These are phyloP conservation scores for Campaea margaritaria DNA, from an alignment of 2,888 invertebrate genomes.

Conservation along the genomic window DNA sequence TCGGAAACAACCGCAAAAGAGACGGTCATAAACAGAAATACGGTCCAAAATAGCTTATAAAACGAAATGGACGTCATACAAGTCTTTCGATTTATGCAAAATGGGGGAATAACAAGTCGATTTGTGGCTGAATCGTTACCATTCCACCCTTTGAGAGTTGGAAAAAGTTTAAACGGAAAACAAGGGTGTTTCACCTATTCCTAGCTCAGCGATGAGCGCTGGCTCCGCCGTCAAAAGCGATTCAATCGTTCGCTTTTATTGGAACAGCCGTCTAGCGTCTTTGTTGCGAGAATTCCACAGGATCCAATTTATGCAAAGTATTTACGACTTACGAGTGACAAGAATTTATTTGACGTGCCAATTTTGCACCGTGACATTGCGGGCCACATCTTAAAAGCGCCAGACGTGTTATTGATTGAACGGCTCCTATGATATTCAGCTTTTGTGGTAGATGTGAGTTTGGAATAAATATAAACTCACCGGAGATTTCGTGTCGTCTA, in stretches of 20 bases:
- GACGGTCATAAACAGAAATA: conserved; percentile 39
- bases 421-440: conserved; percentile 55
- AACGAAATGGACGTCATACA: conserved; percentile 50
- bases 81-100: conserved; percentile 58
- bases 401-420: conserved; percentile 57
- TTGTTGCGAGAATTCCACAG: conserved; percentile 76
- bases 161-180: conserved; percentile 55
- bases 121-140: conserved; percentile 53
- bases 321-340: conserved; percentile 80
- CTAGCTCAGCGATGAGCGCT: conserved; percentile 55
- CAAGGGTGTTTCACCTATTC: conserved; percentile 44
- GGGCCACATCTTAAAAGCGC: conserved; percentile 61
- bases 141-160: conserved; percentile 42
- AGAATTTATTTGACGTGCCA: conserved; percentile 79
- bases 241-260: conserved; percentile 78
- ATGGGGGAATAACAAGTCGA: conserved; percentile 56
- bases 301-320: conserved; percentile 81
- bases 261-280: conserved; percentile 73
- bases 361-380: conserved; percentile 64
- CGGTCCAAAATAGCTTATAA: conserved; percentile 43
- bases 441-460: conserved; percentile 41
- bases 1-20: conserved; percentile 35
- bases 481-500: conserved; percentile 30
- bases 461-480: conserved; percentile 36
- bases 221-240: conserved; percentile 75